Conservation (phyloP, 1,140 invertebrate species). For the Saccostrea echinata region DNA sequence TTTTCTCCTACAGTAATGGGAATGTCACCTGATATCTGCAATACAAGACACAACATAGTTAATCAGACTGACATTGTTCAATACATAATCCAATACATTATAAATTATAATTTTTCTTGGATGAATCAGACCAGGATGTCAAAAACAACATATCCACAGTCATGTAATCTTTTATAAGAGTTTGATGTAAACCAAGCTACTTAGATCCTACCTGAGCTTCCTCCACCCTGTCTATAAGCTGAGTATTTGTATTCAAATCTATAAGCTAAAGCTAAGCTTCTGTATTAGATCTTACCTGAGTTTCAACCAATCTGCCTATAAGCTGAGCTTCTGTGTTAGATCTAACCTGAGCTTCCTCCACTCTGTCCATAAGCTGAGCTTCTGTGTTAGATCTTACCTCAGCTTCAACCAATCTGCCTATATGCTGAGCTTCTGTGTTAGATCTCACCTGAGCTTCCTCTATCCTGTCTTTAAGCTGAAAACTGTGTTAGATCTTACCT, state of each 20-base stretch:
- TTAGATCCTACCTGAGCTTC: constrained; percentile 66
- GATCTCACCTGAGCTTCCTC: too few relatives aligned
- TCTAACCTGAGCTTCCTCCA: constrained; percentile 61
- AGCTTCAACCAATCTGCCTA: constrained; percentile 65
- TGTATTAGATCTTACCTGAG: too few relatives aligned
- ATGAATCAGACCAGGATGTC: too few relatives aligned
- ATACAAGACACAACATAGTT: not conserved
- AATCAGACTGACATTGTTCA: not conserved
- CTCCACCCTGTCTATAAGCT: constrained; percentile 71
- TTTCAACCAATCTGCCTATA: too few relatives aligned
- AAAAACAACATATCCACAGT: too few relatives aligned
- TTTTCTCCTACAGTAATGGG: constrained; percentile 70
- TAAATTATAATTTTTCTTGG: not conserved
- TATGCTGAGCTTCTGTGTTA: constrained; percentile 52
- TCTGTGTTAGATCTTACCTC: constrained; percentile 58
- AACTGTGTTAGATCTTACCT: too few relatives aligned
- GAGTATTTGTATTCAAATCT: constrained; percentile 71
- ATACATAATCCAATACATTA: not conserved
- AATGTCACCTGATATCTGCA: constrained; percentile 75
- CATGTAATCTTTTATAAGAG: too few relatives aligned
- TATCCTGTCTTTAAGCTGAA: too few relatives aligned
- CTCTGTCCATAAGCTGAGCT: not conserved
- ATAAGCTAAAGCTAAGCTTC: constrained; percentile 58
- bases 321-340: not conserved
- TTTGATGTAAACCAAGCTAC: too few relatives aligned